These are phyloP conservation scores for Elysia crispata DNA, from an alignment of 2,888 invertebrate species.

Conservation along the genomic window DNA sequence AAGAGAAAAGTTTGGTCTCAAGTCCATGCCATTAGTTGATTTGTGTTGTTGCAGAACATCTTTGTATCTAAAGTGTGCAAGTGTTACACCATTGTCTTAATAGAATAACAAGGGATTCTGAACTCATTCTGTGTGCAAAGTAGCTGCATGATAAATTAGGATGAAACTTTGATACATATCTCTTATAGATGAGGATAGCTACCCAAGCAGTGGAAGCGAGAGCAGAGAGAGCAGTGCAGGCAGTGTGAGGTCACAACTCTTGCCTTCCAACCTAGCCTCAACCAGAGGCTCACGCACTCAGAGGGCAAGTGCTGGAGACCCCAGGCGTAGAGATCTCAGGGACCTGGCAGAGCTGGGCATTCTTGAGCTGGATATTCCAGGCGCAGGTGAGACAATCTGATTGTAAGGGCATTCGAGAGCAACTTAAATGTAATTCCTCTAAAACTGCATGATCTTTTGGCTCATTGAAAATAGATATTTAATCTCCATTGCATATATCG, in stretches of 20 bases:
- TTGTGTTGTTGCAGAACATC: too few species aligned
- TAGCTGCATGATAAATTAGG: background rate
- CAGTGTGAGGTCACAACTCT: conserved; percentile 59
- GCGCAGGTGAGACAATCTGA: conserved; percentile 58
- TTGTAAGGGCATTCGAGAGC: too few species aligned
- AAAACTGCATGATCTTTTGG: too few species aligned
- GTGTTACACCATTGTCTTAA: background rate
- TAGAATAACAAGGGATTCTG: background rate
- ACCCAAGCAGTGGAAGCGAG: conserved; percentile 71
- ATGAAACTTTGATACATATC: too few species aligned
- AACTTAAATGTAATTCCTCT: too few species aligned
- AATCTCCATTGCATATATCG: too few species aligned
- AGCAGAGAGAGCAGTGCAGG: conserved; percentile 73
- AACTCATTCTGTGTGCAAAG: background rate
- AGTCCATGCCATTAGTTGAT: too few species aligned
- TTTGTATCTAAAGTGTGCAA: too few species aligned
- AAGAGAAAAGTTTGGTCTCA: too few species aligned
- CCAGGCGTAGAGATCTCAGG: conserved; percentile 41
- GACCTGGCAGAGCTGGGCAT: conserved; percentile 53
- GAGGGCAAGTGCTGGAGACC: conserved; percentile 48
- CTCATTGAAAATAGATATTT: too few species aligned
- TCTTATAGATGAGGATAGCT: conserved; percentile 70
- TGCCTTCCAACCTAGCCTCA: background rate
- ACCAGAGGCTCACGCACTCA: conserved; percentile 44
- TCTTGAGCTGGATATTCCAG: conserved; percentile 67